phyloP scores from a whole-genome alignment of 2,113 vertebrate species.

The Rhynchopsitta pachyrhyncha region DNA sequence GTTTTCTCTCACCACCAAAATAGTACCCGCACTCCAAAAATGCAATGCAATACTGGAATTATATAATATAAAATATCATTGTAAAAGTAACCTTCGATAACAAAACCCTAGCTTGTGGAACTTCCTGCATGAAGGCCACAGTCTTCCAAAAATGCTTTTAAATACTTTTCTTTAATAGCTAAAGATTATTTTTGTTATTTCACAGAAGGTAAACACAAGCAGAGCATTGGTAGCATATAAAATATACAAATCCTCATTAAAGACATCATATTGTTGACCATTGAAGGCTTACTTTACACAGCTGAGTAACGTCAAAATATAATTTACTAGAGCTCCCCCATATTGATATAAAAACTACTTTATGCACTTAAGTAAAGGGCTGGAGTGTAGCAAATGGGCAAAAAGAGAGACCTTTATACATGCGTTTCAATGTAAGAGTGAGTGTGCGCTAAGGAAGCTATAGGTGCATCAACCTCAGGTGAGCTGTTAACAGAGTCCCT shows the following conservation, averaged over 20 bases:
- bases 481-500: constrained; percentile 76
- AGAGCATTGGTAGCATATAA: constrained; percentile 73
- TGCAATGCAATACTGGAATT: constrained; percentile 71
- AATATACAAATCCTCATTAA: constrained; percentile 79
- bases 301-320: constrained; percentile 77
- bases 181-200: constrained; percentile 58
- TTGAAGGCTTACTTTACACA: constrained; percentile 70
- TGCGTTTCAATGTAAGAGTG: constrained; percentile 99
- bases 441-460: constrained; percentile 89
- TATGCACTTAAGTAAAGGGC: constrained; percentile 57
- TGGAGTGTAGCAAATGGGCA: constrained; percentile 39
- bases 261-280: constrained; percentile 63
- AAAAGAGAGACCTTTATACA: constrained; percentile 79
- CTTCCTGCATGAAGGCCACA: constrained; percentile 63
- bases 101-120: constrained; percentile 67
- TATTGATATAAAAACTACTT: constrained; percentile 74
- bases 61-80: constrained; percentile 77
- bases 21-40: constrained; percentile 78
- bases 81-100: constrained; percentile 69
- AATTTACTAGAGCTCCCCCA: constrained; percentile 69
- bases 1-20: constrained; percentile 72
- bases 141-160: constrained; percentile 70
- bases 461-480: constrained; percentile 81
- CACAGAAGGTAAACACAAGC: constrained; percentile 77
- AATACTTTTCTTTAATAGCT: constrained; percentile 63